These are phyloP conservation scores for Apis florea DNA, from an alignment of 1,140 invertebrate genomes.

Conservation along the genomic window DNA sequence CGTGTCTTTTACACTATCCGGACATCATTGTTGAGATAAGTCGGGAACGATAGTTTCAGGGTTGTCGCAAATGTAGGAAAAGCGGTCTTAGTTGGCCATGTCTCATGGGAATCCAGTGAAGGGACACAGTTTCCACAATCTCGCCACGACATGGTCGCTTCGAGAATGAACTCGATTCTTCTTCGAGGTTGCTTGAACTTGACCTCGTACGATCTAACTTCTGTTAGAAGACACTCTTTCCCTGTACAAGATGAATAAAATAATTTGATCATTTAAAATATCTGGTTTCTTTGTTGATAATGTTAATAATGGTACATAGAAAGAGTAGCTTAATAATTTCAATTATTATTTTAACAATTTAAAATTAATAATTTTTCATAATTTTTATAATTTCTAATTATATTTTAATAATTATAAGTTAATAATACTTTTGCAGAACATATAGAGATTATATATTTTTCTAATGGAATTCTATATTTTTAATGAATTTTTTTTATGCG, in stretches of 20 bases:
- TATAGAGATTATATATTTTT: no score
- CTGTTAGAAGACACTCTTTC: neutral
- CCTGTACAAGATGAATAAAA: neutral
- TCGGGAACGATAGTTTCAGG: conserved; percentile 2
- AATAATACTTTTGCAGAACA: no score
- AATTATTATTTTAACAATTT: no score
- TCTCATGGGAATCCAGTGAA: conserved; percentile 8
- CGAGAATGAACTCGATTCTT: conserved; percentile 20
- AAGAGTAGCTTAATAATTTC: no score
- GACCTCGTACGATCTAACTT: neutral
- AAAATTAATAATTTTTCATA: no score
- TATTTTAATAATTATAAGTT: no score
- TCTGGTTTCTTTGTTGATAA: no score
- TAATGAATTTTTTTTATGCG: no score
- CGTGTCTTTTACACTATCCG: conserved; percentile 12
- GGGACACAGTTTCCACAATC: conserved; percentile 8
- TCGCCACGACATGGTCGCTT: neutral
- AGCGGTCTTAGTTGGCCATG: conserved; percentile 21
- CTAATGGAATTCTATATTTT: no score
- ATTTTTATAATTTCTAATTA: no score
- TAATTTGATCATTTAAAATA: no score
- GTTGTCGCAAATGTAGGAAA: conserved; percentile 15
- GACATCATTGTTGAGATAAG: conserved; percentile 28
- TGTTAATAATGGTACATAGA: no score
- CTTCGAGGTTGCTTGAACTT: conserved; percentile 16